phyloP scores from a whole-genome alignment of 2,888 invertebrate genomes.

The Temnothorax rugatulus region DNA sequence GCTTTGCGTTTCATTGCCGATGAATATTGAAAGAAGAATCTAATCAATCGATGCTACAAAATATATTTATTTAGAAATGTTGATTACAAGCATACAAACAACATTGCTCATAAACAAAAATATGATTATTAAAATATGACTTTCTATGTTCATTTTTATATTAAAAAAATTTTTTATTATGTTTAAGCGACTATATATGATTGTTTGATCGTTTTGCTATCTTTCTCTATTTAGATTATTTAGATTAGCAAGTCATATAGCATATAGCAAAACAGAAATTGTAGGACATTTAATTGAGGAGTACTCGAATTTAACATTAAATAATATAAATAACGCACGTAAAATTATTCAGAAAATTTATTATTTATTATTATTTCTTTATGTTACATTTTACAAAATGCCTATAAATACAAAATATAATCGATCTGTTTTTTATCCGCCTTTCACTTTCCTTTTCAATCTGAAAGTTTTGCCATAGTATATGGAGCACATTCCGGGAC shows the following conservation, averaged over 20 bases:
- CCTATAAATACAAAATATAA: slow-evolving; percentile 2
- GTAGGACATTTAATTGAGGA: not conserved
- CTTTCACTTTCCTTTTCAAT: slow-evolving; percentile 37
- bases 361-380: not conserved
- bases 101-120: not conserved
- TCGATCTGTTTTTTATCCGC: not conserved
- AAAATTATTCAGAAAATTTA: not conserved
- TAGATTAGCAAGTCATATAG: not conserved
- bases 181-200: not conserved
- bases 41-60: not conserved
- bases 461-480: slow-evolving; percentile 35
- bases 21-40: not conserved
- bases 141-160: not conserved
- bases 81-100: not conserved
- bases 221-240: not conserved
- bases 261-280: not conserved
- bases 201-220: not conserved
- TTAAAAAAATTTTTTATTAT: not conserved
- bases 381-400: not conserved
- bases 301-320: not conserved
- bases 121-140: not conserved
- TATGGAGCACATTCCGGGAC: slow-evolving; percentile 39
- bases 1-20: slow-evolving; percentile 10
- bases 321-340: not conserved
- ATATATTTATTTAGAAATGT: not conserved